Base-by-base conservation (phyloP, 2,797 vertebrate species). In the Psittacula echo region DNA sequence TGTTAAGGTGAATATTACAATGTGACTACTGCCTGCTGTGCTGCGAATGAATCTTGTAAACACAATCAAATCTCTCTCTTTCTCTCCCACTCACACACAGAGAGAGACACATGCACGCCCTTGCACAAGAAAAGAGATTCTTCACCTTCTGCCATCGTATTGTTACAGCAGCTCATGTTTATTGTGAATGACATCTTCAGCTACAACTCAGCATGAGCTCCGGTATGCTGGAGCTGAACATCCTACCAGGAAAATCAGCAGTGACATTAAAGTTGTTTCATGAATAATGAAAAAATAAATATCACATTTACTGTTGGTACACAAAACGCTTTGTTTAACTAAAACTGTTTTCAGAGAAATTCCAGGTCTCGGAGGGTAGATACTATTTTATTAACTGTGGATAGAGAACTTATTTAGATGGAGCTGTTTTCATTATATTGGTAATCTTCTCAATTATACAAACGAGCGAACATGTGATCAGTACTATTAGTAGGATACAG, bases 11-110 rank as follows among this genome's bases (percentile, higher is more conserved):
- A 96, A 97, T 97, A 98, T 98, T 96, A 97, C 97, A 97, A 98
- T 98, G 98, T 97, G 98, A 98, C 97, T 97, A 71, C 97, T 98
- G 96, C 98, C 99, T 98, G 98, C 99, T 98, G 98, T 98, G 98
- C 97, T 97, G 98, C 68, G 97, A 99, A 99, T 98, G 97, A 98
- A 97, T 98, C 97, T 97, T 98, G 98, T 98, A 99, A 98, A 99
- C 98, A 98, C 97, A 97, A 98, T 97, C 96, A 97, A 95, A 97
- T 91, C 92, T 94, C 89, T 95, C 88, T 85, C 89, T 76, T 85
- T 83, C 84, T 93, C 95, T 84, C 94, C 85, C 81, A 93, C 93
- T 91, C 87, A 60, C 95, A 87, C 66, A 79, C 4, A 70, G 9
- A 65, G 11, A 54, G 42, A 18, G 70, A 84, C 93, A 84, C 82